Conservation (phyloP, 2,113 vertebrate species). For the Phaethornis superciliosus region DNA sequence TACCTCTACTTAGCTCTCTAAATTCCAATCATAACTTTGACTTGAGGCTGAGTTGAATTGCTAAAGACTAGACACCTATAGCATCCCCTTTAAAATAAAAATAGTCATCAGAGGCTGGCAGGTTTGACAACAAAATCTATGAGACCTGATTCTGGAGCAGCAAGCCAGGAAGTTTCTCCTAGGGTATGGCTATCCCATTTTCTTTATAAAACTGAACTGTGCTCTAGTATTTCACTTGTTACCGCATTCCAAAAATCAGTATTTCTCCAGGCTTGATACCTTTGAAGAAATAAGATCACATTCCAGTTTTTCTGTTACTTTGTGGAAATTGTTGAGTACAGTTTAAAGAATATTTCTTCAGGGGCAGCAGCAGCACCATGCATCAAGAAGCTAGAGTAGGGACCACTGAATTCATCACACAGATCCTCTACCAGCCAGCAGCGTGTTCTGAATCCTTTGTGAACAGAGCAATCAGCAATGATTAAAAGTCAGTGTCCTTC, state of each 20-base stretch:
- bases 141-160: not conserved
- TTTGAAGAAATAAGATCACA: not conserved
- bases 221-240: not conserved
- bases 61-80: not conserved
- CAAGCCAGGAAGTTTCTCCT: not conserved
- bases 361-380: not conserved
- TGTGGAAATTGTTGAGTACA: not conserved
- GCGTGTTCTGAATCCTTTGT: not conserved
- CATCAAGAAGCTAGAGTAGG: not conserved
- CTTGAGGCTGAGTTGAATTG: not conserved
- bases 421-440: not conserved
- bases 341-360: not conserved
- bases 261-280: not conserved
- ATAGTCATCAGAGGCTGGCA: not conserved
- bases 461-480: not conserved
- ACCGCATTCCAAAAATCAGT: not conserved
- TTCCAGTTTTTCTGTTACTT: not conserved
- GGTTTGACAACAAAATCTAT: not conserved
- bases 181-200: not conserved
- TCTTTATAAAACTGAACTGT: not conserved
- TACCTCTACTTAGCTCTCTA: not conserved
- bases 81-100: not conserved
- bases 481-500: not conserved
- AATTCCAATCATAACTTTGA: not conserved
- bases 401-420: not conserved